Evolutionary conservation across 1,140 invertebrate species (phyloP).

Genomic region (Galleria mellonella): DNA sequence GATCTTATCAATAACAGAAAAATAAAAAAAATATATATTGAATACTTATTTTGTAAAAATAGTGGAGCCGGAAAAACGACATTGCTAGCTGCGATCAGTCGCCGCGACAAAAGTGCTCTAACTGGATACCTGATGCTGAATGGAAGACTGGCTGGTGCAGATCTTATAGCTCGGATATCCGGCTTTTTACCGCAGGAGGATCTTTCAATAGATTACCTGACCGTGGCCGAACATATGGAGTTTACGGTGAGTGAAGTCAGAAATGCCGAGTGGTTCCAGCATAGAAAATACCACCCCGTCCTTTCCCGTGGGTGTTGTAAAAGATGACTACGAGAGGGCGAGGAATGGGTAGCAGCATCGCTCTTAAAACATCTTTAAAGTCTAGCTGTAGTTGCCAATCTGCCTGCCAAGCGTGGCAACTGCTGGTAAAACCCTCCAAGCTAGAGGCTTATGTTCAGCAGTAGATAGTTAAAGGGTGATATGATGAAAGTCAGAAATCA

Average conservation of each 20-base stretch:
- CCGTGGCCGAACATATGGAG: constrained; percentile 82
- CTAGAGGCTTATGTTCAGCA: no score
- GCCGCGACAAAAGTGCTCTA: constrained; percentile 77
- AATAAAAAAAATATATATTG: not conserved
- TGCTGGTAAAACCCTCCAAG: no score
- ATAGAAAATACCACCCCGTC: no score
- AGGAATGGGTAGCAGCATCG: no score
- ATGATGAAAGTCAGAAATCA: no score
- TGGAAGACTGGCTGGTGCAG: constrained; percentile 75
- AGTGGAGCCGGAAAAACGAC: constrained; percentile 85
- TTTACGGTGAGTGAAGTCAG: constrained; percentile 79
- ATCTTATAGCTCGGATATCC: constrained; percentile 80
- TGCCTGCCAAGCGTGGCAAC: no score
- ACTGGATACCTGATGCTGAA: constrained; percentile 81
- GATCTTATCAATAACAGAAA: no score
- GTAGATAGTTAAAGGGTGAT: no score
- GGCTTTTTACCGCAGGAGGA: constrained; percentile 85
- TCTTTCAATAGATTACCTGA: constrained; percentile 79
- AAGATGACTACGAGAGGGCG: no score
- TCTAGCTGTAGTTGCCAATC: no score
- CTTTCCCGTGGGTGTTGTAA: no score
- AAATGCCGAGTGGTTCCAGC: not conserved
- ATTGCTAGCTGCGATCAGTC: constrained; percentile 80
- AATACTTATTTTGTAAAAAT: constrained; percentile 6
- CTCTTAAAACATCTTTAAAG: no score